phyloP scores from a whole-genome alignment of 2,797 vertebrate species.

The Halcyon leucocephala region DNA sequence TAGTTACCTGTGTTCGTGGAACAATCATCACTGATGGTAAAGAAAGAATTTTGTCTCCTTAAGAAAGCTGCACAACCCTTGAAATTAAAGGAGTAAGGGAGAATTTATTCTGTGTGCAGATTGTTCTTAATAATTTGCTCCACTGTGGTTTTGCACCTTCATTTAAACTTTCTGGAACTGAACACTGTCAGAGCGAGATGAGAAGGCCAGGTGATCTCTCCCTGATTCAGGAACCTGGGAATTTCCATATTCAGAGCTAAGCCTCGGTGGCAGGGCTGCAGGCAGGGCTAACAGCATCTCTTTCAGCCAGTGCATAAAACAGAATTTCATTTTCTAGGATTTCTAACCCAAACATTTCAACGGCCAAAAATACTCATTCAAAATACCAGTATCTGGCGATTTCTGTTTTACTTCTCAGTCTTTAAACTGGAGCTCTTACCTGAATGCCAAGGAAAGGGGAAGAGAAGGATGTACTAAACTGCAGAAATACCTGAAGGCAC shows the following conservation, averaged over 20 bases:
- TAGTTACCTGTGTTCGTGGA: slow-evolving; percentile 10
- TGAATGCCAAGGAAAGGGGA: background rate
- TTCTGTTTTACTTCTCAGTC: background rate
- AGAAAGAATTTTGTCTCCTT: background rate
- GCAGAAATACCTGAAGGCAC: background rate
- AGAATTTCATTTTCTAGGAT: background rate
- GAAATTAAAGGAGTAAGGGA: background rate
- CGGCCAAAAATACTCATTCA: background rate
- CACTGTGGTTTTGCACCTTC: background rate
- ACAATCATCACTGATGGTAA: background rate
- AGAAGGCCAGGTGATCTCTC: background rate
- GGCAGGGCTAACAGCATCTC: background rate
- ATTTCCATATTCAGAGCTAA: background rate
- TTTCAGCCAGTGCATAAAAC: background rate
- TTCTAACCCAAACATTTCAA: background rate
- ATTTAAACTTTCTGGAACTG: background rate
- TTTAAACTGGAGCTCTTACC: background rate
- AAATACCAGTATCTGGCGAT: background rate
- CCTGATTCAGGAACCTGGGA: background rate
- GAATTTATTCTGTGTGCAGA: background rate
- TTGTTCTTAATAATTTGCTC: background rate
- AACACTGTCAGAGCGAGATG: background rate
- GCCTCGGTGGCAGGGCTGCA: background rate
- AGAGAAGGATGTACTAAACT: background rate
- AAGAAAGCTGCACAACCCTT: background rate